A percentile compares a stretch with the other conserved stretches of the same genome.
Conservation (phyloP, 2,113 vertebrate species). For the Pangasianodon hypophthalmus region DNA sequence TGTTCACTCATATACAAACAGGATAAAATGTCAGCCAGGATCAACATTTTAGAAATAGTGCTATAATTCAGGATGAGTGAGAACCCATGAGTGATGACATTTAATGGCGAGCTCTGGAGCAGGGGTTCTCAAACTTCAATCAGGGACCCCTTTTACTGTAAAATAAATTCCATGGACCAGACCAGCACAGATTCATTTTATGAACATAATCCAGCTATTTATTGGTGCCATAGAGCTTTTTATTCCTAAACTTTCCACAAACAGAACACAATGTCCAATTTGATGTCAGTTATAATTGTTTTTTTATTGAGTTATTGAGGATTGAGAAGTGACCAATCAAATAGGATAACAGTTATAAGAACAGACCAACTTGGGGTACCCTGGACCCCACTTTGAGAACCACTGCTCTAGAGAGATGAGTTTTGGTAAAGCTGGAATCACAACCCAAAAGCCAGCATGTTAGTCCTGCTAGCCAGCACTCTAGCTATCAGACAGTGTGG, state of each 20-base stretch:
- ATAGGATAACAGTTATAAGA: neutral
- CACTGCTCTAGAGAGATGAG: neutral
- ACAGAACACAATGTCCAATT: neutral
- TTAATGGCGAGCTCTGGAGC: neutral
- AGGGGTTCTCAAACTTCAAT: neutral
- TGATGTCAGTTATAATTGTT: neutral
- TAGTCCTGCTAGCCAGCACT: no score
- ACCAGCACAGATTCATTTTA: neutral
- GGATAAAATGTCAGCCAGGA: neutral
- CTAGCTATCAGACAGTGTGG: no score
- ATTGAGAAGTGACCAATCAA: neutral
- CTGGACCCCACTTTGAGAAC: no score
- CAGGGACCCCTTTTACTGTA: neutral
- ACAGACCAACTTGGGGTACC: neutral
- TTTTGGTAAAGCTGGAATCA: neutral
- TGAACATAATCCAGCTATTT: neutral
- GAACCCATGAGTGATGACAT: neutral
- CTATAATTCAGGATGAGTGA: neutral
- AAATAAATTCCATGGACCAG: neutral
- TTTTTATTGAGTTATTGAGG: neutral
- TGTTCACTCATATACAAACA: neutral
- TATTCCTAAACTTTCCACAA: neutral
- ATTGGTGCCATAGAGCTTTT: neutral
- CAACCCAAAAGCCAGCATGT: no score
- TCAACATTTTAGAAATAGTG: constrained; percentile 32